Evolutionary conservation across 2,113 vertebrate species (phyloP).

Genomic region (Microtus pennsylvanicus): DNA sequence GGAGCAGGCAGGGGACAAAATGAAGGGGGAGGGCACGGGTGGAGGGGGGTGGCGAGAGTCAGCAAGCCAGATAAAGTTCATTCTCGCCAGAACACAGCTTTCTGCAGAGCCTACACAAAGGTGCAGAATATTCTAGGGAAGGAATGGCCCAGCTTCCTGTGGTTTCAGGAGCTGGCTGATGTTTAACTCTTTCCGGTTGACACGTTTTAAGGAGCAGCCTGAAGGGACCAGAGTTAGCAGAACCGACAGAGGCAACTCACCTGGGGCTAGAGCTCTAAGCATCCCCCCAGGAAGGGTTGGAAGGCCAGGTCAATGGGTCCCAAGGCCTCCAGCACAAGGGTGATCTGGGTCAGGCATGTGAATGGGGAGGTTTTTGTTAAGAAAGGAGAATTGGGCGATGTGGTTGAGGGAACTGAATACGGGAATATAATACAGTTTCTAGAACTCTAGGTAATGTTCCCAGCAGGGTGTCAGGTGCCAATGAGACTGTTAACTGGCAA

Average conservation of each 20-base stretch:
- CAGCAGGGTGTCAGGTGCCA: neutral
- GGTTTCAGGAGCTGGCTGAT: neutral
- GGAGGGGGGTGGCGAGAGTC: neutral
- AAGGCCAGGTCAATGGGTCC: neutral
- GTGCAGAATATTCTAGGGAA: neutral
- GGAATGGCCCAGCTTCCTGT: neutral
- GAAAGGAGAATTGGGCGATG: neutral
- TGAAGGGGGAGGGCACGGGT: neutral
- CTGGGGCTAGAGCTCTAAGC: neutral
- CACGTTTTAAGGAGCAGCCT: neutral
- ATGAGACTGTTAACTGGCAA: neutral
- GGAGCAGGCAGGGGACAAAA: neutral
- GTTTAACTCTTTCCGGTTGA: neutral
- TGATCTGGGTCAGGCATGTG: neutral
- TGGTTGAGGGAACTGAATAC: neutral
- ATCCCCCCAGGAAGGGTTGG: neutral
- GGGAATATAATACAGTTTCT: neutral
- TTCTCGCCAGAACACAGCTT: neutral
- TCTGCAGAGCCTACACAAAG: neutral
- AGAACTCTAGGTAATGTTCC: neutral
- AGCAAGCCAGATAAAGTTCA: neutral
- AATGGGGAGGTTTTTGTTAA: neutral
- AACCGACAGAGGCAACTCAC: accelerated
- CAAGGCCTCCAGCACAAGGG: neutral
- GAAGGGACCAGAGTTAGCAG: neutral